Base-by-base conservation (phyloP, 53 echinoderm and acorn worm species). In the Astropecten irregularis region DNA sequence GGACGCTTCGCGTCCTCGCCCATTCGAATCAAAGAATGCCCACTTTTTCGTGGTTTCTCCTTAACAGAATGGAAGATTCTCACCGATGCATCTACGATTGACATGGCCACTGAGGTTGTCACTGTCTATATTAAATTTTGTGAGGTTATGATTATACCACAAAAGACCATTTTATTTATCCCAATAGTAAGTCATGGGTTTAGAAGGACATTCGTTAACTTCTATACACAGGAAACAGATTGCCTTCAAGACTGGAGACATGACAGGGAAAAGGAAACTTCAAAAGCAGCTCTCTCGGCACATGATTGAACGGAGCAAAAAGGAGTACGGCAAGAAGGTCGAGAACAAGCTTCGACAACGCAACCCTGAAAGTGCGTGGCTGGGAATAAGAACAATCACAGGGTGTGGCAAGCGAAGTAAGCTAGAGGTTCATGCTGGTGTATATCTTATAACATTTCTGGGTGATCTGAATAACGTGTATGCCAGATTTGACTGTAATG, bases 151-250 rank as follows among this genome's bases (percentile, higher is more conserved):
- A n/a, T n/a, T n/a, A 88, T 89, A 48, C 89, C 88, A 20, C 22
- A 25, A 13, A 81, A 63, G 40, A 66, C 30, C 26, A 58, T 85
- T 16, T 86, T 40, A 69, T 31, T 26, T 92, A 81, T 50, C 85
- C 88, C n/a, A 84, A 92, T 66, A 88, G 85, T 48, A 92, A 88
- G 49, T 89, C 88, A 20, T 92, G 85, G 92, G 72, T 85, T 42
- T 69, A 59, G 16, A 85, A 64, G 79, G 65, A 84, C 18, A 52
- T 92, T 16, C 47, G 69, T 36, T 53, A 84, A 19, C 39, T 69
- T 14, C 68, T n/a, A n/a, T 88, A 22, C 77, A 47, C 30, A 49
- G 40, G 21, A 87, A 84, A 58, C 60, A 68, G 30, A 40, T 9
- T 30, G 88, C 86, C n/a, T 73, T 72, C 30, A 40, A 29, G 31